These are phyloP conservation scores for Epizoanthus rinbou DNA, from an alignment of 92 coral and sea anemone genomes.

Conservation along the genomic window DNA sequence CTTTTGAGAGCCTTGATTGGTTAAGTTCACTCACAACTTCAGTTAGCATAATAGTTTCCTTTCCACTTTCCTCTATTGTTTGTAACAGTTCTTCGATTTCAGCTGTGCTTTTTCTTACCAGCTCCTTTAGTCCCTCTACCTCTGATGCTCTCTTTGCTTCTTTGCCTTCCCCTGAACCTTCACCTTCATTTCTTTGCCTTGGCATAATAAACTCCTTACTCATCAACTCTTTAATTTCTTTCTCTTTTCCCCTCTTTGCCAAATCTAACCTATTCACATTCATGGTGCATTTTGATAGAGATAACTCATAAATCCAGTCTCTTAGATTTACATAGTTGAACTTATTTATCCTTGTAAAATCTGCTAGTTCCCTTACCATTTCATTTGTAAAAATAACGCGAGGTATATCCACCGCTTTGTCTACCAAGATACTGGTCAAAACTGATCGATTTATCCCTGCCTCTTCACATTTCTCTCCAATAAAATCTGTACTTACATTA, in stretches of 20 bases:
- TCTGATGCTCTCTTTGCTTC: neutral
- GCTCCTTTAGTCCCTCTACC: too few species aligned
- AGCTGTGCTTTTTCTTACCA: too few species aligned
- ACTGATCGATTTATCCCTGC: neutral
- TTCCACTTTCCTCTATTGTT: too few species aligned
- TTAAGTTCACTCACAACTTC: neutral
- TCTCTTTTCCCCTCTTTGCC: too few species aligned
- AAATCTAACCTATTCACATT: neutral
- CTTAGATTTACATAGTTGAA: slow-evolving; percentile 4
- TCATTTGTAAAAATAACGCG: slow-evolving; percentile 1
- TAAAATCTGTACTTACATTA: neutral
- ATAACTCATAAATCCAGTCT: slow-evolving; percentile 6
- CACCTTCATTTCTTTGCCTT: too few species aligned
- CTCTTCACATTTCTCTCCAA: slow-evolving; percentile 1
- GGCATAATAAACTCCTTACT: too few species aligned
- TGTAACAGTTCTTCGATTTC: too few species aligned
- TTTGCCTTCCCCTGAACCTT: too few species aligned
- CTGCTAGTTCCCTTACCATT: slow-evolving; percentile 11
- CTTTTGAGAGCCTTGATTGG: slow-evolving; percentile 1
- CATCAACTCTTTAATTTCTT: too few species aligned
- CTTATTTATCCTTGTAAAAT: neutral
- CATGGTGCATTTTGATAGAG: neutral
- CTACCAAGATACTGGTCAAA: neutral
- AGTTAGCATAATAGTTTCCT: neutral
- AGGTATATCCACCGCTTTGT: neutral